Base-by-base conservation (phyloP, 2,113 vertebrate species). In the Xerus inauris region DNA sequence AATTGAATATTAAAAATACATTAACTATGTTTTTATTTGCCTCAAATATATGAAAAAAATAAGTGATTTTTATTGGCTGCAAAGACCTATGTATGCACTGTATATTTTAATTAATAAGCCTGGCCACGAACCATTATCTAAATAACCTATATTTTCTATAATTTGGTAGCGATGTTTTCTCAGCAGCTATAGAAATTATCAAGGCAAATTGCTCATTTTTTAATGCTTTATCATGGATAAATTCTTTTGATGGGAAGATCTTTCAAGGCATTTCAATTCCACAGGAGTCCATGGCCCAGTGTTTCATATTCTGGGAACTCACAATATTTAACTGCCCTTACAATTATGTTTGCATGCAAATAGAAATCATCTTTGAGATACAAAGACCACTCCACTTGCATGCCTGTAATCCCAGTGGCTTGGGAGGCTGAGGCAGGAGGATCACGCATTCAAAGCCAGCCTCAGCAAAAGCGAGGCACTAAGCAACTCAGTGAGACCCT, bases 111-210 rank as follows among this genome's bases (percentile, higher is more conserved):
- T 4, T 92, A 82, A 59, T 1, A 54, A 54, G 42, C 3, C 24
- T 62, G 24, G 17, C 8, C 45, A 64, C 49, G 45, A 19, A 35
- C 30, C 11, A 51, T 12, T 67, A 54, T 38, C 88, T 79, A 92
- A 92, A 65, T 42, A 49, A 51, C 9, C 8, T 4, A 91, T 42
- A 47, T 73, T 19, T 64, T 94, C 26, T 73, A 0, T 89, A 86
- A 89, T 42, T 86, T 47, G 35, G 20, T 62, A 47, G 42, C 16
- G 92, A n/a, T 30, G 64, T 54, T 96, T 94, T 72, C 79, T 91
- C 42, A 83, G n/a, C 28, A 87, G 24, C 38, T 84, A 64, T 89
- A 9, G 10, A 90, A 84, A 75, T 3, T 49, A 4, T 54, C 57
- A 83, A 59, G 32, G 11, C 22, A 65, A 7, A 42, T 6, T 91